Percentiles rank a stretch among this genome's conserved stretches.
Conservation (phyloP, 2,113 vertebrate species). For the Montifringilla adamsi region DNA sequence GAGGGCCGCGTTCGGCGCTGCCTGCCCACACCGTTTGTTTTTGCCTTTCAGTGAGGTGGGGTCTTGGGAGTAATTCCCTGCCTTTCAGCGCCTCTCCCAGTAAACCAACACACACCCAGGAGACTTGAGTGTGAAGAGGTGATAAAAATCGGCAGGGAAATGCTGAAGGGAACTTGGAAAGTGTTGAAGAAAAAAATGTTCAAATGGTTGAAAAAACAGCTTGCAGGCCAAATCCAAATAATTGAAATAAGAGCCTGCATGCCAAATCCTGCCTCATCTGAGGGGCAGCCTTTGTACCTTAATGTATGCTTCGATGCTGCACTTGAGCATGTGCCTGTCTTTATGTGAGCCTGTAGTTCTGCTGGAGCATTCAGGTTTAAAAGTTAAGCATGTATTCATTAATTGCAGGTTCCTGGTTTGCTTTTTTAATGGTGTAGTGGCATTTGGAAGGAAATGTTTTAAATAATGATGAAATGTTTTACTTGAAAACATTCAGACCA, state of each 20-base stretch:
- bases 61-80: no score
- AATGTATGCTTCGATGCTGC: neutral
- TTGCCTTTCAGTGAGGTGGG: neutral
- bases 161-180: neutral
- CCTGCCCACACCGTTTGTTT: fast-evolving
- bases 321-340: neutral
- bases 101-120: fast-evolving
- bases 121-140: neutral
- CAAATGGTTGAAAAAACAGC: neutral
- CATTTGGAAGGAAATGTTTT: neutral
- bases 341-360: neutral
- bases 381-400: neutral
- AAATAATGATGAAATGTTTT: neutral
- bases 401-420: neutral
- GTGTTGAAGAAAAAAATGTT: neutral
- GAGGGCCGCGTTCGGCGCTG: neutral
- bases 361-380: neutral
- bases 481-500: neutral
- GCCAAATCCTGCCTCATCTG: neutral
- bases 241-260: neutral
- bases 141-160: neutral
- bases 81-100: neutral
- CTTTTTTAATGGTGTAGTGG: neutral
- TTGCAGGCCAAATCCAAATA: neutral
- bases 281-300: neutral